Conservation (phyloP, 2,888 invertebrate genomes). For the Dendrolimus pini region DNA sequence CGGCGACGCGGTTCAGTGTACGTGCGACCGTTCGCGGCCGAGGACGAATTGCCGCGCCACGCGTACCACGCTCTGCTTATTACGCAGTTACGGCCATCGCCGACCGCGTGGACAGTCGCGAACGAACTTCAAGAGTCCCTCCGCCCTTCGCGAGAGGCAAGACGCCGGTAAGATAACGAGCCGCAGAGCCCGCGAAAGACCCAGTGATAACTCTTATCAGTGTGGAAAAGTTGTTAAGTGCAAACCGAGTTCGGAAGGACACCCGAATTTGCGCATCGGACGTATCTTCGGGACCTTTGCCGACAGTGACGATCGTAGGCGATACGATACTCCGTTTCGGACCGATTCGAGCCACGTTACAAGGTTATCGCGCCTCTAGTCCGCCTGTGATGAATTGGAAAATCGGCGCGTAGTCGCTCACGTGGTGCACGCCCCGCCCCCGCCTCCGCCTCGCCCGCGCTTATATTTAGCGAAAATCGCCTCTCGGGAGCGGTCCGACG, state of each 20-base stretch:
- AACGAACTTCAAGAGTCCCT: slow-evolving; percentile 28
- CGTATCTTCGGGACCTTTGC: slow-evolving; percentile 38
- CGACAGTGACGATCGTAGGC: slow-evolving; percentile 43
- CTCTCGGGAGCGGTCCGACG: slow-evolving; percentile 71
- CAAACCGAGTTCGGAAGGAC: slow-evolving; percentile 42
- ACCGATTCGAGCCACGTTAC: slow-evolving; percentile 66
- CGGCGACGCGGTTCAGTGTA: slow-evolving; percentile 50
- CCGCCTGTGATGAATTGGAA: slow-evolving; percentile 74
- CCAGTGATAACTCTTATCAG: slow-evolving; percentile 62
- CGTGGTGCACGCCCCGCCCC: slow-evolving; percentile 72
- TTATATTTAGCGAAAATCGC: slow-evolving; percentile 76
- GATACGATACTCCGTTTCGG: slow-evolving; percentile 53
- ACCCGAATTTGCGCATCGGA: slow-evolving; percentile 39
- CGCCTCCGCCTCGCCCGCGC: slow-evolving; percentile 55
- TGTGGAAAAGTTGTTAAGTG: slow-evolving; percentile 65
- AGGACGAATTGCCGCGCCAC: slow-evolving; percentile 52
- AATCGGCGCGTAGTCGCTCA: slow-evolving; percentile 76
- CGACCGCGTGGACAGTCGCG: slow-evolving; percentile 63
- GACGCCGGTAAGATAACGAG: slow-evolving; percentile 15
- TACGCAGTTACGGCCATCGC: slow-evolving; percentile 66
- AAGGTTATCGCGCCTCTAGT: slow-evolving; percentile 73
- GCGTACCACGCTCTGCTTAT: slow-evolving; percentile 53
- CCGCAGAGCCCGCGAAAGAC: slow-evolving; percentile 19
- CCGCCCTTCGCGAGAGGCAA: slow-evolving; percentile 15
- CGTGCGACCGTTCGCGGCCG: slow-evolving; percentile 64